Evolutionary conservation across 2,113 vertebrate species (phyloP), one percentile per base, ranked within the genome.

Genomic region (Lepus americanus): DNA sequence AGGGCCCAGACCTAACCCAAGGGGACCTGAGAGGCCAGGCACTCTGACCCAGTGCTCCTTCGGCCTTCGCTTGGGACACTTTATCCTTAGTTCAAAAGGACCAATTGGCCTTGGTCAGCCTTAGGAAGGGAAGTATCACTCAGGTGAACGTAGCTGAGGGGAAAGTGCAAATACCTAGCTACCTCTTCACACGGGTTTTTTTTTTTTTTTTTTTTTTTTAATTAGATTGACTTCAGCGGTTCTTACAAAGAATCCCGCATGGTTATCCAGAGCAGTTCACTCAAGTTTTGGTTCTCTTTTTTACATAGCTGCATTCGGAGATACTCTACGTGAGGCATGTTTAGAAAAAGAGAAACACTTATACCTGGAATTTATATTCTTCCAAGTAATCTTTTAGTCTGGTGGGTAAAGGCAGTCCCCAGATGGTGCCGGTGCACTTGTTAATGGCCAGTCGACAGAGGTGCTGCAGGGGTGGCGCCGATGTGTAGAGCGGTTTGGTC

Each of bases 331-430:
- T 92, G 97, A 97, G 94, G 97, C 89, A 89, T 96, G 92, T 96
- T 97, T 94, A 98, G 94, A 97, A 96, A 96, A 97, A 95, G 82
- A 96, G 95, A 96, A 79, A 94, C 85, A 95, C 92, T 98, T 99
- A 99, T 95, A 99, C 99, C 96, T 99, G 98, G 98, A 99, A 99
- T 87, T 97, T 97, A 96, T 99, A 99, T 97, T 99, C 99, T 73
- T 98, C 98, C 98, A 99, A 98, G 97, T 99, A 99, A 97, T 99
- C 98, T 98, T 99, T 99, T 81, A 99, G 98, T 96, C 99, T 98
- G 89, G 98, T 99, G 93, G 99, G 99, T 63, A 99, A 98, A 7
- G 99, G 99, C 97, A 99, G 98, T 89, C 99, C 99, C 97, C 98
- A 98, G 82, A 99, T 98, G 94, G 97, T 98, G 78, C 97, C 97